Percentiles rank a stretch among this genome's conserved stretches.
Evolutionary conservation across 2,113 vertebrate genomes (phyloP).

Genomic region (Saguinus imperator): DNA sequence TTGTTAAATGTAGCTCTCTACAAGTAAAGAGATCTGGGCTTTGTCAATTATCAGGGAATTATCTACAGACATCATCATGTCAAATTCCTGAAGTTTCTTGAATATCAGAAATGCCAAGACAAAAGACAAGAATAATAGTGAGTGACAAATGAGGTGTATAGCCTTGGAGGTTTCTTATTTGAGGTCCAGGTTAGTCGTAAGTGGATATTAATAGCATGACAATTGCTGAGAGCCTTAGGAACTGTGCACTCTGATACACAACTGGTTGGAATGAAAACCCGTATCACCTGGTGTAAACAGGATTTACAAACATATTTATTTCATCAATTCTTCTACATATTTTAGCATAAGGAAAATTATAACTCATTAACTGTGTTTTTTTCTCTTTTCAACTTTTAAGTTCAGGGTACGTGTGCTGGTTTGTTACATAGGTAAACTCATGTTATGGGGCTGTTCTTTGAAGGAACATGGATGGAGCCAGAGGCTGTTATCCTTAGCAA

Average conservation of each 20-base stretch:
- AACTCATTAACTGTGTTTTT: no score
- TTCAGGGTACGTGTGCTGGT: no score
- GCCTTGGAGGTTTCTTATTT: not conserved
- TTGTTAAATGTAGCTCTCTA: not conserved
- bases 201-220: not conserved
- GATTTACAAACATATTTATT: not conserved
- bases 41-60: not conserved
- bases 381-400: no score
- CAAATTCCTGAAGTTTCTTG: not conserved
- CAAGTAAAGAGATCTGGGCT: not conserved
- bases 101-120: not conserved
- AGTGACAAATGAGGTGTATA: not conserved
- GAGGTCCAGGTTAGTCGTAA: not conserved
- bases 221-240: not conserved
- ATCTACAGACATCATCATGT: not conserved
- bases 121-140: slow-evolving; percentile 17
- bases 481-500: no score
- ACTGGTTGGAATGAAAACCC: not conserved
- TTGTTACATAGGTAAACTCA: no score
- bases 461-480: no score
- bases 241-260: not conserved
- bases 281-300: not conserved
- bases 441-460: no score
- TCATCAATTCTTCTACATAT: no score
- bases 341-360: no score